Evolutionary conservation across 2,888 invertebrate genomes (phyloP), one percentile per base, ranked within the genome.

Genomic region (Meliscaeva auricollis): DNA sequence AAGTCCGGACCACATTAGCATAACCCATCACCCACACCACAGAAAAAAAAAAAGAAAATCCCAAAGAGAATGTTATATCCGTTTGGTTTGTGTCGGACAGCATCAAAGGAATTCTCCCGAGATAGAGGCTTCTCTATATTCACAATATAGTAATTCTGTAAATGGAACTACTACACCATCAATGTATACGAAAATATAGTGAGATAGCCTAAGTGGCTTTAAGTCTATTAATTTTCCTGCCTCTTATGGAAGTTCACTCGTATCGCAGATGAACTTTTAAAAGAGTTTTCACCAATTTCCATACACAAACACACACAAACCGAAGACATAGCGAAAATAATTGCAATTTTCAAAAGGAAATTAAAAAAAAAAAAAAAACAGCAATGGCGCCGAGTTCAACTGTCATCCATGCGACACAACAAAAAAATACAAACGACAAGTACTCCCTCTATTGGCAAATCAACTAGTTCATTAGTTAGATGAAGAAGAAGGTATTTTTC

Each of bases 131-230:
- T 60, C 62, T 56, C 52, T 58, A n/a, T 30, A 73, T 46, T 32
- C 13, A 52, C 17, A 15, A 3, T 35, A 35, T 2, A 11, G 35
- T 48, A 32, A 46, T 48, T 66, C 50, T 66, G 15, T 26, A 66
- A 26, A 58, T 41, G 44, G 69, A 38, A 52, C 41, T 50, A 32
- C 54, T 56, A 50, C 44, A 13, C 20, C 41, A 74, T 32, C 73
- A n/a, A 60, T 68, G 62, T n/a, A n/a, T n/a, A n/a, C n/a, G n/a
- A n/a, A n/a, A n/a, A n/a, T n/a, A n/a, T n/a, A n/a, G n/a, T 64
- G 81, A 80, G 81, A 80, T 80, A 80, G 66, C 60, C 48, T 72
- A 80, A 84, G 72, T 80, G 80, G 60, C 50, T 35, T 75, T 7
- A 32, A 76, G 66, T 80, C 75, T 72, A 80, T 84, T 80, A 75